Base-by-base conservation (phyloP, 1,140 invertebrate genomes). In the Drosophila albomicans region DNA sequence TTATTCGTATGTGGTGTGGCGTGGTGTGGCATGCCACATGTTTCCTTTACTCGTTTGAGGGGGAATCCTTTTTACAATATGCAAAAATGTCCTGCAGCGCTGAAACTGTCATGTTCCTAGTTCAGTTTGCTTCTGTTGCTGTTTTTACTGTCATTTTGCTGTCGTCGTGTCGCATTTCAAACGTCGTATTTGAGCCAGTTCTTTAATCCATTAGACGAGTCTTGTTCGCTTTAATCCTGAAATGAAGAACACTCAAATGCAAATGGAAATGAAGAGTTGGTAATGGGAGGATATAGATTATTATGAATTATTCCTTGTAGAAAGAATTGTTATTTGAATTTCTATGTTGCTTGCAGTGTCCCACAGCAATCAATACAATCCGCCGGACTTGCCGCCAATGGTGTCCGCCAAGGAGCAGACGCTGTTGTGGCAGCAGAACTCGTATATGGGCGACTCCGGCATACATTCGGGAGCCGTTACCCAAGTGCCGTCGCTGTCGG, bases 391-490 rank as follows among this genome's bases (percentile, higher is more conserved):
- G 86, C 96, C 96, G 28, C 96, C 96, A 20, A 96, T 97, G 95
- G 95, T 95, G 43, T 96, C 96, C 28, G 95, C 95, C 62, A 97
- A 98, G 91, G 97, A 99, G 90, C 97, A 99, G 91, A 98, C 98
- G 0, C 94, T 99, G 61, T 96, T 98, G 95, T 99, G 98, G 98
- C 97, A 98, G 91, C 98, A 99, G 92, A 97, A 96, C 89, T 96
- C 96, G 7, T 99, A 99, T 93, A 95, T 98, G 94, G 96, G 94
- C 70, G 98, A 99, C 93, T 99, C 98, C 75, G 98, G 98, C 63
- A 99, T 99, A 88, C 98, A 99, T 93, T 99, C 98, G 48, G 98
- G 98, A 49, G 97, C 97, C 32, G 97, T 97, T 30, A 99, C 98
- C 81, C 97, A 98, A 93, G 98, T 98, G 45, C 97, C 97, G 72